Base-by-base conservation (phyloP, 2,113 vertebrate genomes). In the Orthonyx spaldingii region DNA sequence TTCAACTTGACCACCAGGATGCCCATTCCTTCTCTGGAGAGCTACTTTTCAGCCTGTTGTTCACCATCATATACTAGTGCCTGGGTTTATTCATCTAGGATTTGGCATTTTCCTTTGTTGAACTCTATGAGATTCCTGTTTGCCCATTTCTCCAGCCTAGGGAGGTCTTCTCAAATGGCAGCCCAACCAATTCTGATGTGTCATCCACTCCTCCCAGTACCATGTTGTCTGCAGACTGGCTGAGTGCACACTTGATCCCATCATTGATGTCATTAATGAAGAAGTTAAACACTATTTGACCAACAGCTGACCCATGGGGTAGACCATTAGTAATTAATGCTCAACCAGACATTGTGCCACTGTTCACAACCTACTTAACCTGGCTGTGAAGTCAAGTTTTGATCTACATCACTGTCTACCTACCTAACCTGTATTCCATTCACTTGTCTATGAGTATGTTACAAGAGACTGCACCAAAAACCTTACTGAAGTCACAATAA, bases 361-460 rank as follows among this genome's bases (percentile, higher is more conserved):
- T 65, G 16, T 39, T 68, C 28, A 68, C 24, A 63, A 21, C 13
- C 11, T 77, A 26, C 26, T 64, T 61, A 63, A 44, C 33, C 19
- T 63, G 57, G 4, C 4, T 49, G 9, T 41, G 35, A 49, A 33
- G 37, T 10, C 41, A 50, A 55, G 35, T 79, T 65, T 82, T 46
- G 71, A 28, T 57, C 6, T 24, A 59, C 12, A 7, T 71, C 61
- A 24, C 24, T 57, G 18, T 35, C 37, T 89, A 19, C 21, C 44
- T 66, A 57, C 6, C 21, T 44, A 75, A 83, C 4, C 13, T 75
- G 6, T 46, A 61, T 24, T 39, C 42, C 35, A 30, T 44, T 30
- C n/a, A 10, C 11, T 55, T 70, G 6, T 47, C 44, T 83, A 12
- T 0, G 0, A 87, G 17, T n/a, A 16, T n/a, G 28, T 49, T 90